Evolutionary conservation across 2,797 vertebrate genomes (phyloP).

Genomic region (Tenualosa thibaudeaui): DNA sequence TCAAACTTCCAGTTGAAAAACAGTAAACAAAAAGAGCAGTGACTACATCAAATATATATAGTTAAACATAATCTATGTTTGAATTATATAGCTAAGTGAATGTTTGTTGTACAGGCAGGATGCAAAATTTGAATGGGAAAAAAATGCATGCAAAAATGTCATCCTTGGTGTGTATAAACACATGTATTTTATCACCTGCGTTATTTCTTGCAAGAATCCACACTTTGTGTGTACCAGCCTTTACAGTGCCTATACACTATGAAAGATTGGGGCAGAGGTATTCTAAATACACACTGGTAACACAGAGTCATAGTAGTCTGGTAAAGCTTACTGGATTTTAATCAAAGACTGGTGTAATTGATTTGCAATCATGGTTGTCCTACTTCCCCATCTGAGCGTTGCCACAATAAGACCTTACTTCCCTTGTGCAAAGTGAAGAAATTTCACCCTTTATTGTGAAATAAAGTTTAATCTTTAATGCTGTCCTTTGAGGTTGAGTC

Average conservation of each 20-base stretch:
- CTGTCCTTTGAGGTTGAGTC: not conserved
- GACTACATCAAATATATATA: not conserved
- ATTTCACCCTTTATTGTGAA: not conserved
- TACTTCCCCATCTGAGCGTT: not conserved
- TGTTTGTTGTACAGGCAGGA: not conserved
- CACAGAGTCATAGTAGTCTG: too few species aligned
- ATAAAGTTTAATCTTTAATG: too few species aligned
- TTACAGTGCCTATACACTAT: too few species aligned
- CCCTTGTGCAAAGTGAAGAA: too few species aligned
- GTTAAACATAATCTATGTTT: not conserved
- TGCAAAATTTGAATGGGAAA: too few species aligned
- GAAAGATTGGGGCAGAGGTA: not conserved
- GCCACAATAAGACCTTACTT: not conserved
- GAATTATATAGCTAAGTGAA: not conserved
- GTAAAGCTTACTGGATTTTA: too few species aligned
- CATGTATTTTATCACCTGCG: too few species aligned
- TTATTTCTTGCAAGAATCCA: too few species aligned
- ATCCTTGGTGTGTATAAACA: too few species aligned
- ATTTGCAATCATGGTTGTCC: not conserved
- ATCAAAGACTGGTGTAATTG: not conserved
- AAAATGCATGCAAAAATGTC: too few species aligned
- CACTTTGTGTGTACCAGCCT: too few species aligned
- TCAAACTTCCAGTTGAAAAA: not conserved
- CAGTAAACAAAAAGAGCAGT: not conserved
- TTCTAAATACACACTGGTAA: too few species aligned